Conservation (phyloP, 1,140 invertebrate species). For the Drosophila pallidifrons region DNA sequence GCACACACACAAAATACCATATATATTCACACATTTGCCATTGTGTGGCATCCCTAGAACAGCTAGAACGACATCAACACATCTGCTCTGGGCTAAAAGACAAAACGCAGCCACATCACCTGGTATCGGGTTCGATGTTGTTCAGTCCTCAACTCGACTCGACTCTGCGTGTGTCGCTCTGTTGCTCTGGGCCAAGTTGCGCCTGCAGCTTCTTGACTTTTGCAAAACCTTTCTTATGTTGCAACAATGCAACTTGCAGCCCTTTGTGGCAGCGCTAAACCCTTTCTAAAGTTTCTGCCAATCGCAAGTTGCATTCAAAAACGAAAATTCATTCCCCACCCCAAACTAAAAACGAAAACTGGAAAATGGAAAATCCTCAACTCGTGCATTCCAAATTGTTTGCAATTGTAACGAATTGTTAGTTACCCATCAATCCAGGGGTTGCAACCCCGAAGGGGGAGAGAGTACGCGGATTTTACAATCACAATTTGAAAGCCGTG, state of each 20-base stretch:
- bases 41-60: constrained; percentile 47
- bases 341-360: constrained; percentile 17
- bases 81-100: constrained; percentile 58
- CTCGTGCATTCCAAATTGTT: constrained; percentile 66
- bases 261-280: constrained; percentile 28
- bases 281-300: constrained; percentile 43
- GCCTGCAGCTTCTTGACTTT: constrained; percentile 76
- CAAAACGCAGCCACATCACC: constrained; percentile 57
- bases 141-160: too few species aligned
- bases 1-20: constrained; percentile 9
- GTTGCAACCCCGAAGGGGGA: constrained; percentile 51
- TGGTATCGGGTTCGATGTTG: constrained; percentile 45
- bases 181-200: constrained; percentile 46
- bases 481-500: constrained; percentile 1
- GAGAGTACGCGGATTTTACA: constrained; percentile 25
- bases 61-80: constrained; percentile 55
- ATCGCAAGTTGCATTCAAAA: constrained; percentile 38
- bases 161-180: constrained; percentile 7
- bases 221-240: constrained; percentile 3
- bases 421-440: constrained; percentile 30
- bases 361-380: constrained; percentile 58
- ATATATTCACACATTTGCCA: constrained; percentile 69
- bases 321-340: constrained; percentile 6
- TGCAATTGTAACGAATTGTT: constrained; percentile 72
- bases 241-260: constrained; percentile 56